phyloP scores from a whole-genome alignment of 2,797 vertebrate species.

The Gymnocypris eckloni region DNA sequence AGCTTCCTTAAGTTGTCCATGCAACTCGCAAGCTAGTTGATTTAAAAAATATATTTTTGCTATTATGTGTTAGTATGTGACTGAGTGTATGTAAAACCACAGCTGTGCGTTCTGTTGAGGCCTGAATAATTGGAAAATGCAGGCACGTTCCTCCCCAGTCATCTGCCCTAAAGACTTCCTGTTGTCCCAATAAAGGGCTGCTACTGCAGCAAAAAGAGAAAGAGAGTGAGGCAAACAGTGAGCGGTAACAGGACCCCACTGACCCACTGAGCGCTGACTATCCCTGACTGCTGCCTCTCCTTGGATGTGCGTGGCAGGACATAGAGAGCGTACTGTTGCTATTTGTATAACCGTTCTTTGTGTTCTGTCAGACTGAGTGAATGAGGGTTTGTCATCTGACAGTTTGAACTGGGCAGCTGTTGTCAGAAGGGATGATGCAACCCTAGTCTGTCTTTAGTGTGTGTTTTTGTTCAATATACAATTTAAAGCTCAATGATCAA shows the following conservation, averaged over 20 bases:
- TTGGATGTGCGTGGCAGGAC: conserved; percentile 41
- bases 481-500: neutral
- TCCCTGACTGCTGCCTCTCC: conserved; percentile 47
- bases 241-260: conserved; percentile 50
- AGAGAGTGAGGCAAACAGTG: conserved; percentile 26
- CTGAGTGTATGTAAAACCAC: conserved; percentile 48
- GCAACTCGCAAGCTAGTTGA: neutral
- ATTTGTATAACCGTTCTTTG: conserved; percentile 48
- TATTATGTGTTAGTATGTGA: conserved; percentile 4
- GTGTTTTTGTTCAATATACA: neutral
- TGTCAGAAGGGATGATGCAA: conserved; percentile 35
- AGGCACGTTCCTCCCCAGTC: conserved; percentile 59
- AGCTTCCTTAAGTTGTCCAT: too few relatives aligned
- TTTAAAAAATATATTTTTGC: neutral
- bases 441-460: neutral
- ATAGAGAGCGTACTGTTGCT: conserved; percentile 55
- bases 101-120: conserved; percentile 59
- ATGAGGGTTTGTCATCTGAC: conserved; percentile 50
- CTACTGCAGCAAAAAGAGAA: conserved; percentile 42
- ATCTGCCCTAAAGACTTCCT: conserved; percentile 63
- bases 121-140: conserved; percentile 62
- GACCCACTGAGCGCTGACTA: conserved; percentile 44
- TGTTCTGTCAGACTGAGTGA: conserved; percentile 46
- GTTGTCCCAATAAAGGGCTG: conserved; percentile 49
- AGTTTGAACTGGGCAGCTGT: conserved; percentile 33